Percentiles rank a stretch among this genome's conserved stretches.
Conservation (phyloP, 2,797 vertebrate species). For the Hydrophis major region DNA sequence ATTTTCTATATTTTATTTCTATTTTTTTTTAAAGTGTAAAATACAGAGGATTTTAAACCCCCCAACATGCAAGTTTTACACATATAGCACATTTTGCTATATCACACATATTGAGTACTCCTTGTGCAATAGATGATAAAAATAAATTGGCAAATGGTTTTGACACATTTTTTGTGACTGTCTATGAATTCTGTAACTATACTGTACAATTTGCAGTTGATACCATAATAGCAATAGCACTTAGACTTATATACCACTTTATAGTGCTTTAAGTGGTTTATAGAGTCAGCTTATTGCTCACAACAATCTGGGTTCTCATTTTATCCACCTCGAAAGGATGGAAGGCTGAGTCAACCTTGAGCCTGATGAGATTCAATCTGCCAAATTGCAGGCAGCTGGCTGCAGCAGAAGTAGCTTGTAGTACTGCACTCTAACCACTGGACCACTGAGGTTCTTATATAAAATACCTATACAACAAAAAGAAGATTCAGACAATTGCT, state of each 20-base stretch:
- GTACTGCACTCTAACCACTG: no score
- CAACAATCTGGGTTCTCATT: no score
- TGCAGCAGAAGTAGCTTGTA: no score
- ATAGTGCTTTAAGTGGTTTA: no score
- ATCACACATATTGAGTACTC: neutral
- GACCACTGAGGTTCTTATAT: no score
- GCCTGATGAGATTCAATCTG: no score
- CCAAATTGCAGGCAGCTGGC: no score
- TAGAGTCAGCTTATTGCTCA: no score
- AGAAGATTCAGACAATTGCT: neutral
- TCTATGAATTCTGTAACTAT: slow-evolving; percentile 17
- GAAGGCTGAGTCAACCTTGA: no score
- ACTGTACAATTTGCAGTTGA: slow-evolving; percentile 21
- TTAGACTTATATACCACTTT: no score
- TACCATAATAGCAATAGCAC: neutral
- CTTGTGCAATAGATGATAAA: slow-evolving; percentile 17
- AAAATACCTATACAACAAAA: neutral
- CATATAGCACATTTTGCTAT: neutral
- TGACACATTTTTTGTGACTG: slow-evolving; percentile 3
- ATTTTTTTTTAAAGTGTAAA: neutral
- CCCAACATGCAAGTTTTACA: neutral
- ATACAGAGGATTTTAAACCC: neutral
- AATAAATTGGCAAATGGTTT: slow-evolving; percentile 8
- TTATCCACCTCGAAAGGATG: no score
- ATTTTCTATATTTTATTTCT: neutral